Evolutionary conservation across 2,888 invertebrate genomes (phyloP), one percentile per base, ranked within the genome.

Genomic region (Parasteatoda lunata): DNA sequence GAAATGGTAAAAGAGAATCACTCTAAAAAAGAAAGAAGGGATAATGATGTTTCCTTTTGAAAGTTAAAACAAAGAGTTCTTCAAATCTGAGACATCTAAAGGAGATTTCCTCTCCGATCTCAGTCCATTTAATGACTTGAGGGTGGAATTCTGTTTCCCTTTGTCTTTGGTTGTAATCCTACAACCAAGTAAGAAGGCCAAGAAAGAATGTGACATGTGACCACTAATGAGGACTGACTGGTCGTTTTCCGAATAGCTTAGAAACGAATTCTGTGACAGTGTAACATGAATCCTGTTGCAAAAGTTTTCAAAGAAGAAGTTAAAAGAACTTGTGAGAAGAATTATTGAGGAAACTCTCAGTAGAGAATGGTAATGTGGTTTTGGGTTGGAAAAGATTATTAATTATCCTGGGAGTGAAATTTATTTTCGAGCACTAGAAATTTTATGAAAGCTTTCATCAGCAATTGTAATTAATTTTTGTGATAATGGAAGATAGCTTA

Each of bases 81-180:
- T 76, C 76, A 47, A 84, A 75, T 84, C 78, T 68, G 75, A 84
- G 73, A 59, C 59, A n/a, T 59, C 66, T 72, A 77, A 68, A 84
- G 76, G 64, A 78, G 52, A 73, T 68, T 77, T 77, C 59, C 75
- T 65, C 59, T 75, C 79, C 77, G 64, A 83, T 70, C 48, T 71
- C 64, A 77, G 82, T 48, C 66, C 70, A 70, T 70, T 75, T 79
- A 84, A 84, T 84, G 84, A 84, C 69, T 72, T 54, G 73, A 70
- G 70, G 68, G 68, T 73, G 49, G 75, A 69, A 84, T 79, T 84
- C 72, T 79, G 64, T 84, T 84, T 75, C 73, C 69, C 64, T 84
- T 84, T 84, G 79, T 79, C 73, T 78, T 54, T 54, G 48, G 59
- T n/a, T 84, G 84, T 84, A 84, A 84, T 77, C 84, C 78, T 73